A percentile compares a stretch with the other conserved stretches of the same genome.
Conservation (phyloP, 2,113 vertebrate species). For the Aepyceros melampus region DNA sequence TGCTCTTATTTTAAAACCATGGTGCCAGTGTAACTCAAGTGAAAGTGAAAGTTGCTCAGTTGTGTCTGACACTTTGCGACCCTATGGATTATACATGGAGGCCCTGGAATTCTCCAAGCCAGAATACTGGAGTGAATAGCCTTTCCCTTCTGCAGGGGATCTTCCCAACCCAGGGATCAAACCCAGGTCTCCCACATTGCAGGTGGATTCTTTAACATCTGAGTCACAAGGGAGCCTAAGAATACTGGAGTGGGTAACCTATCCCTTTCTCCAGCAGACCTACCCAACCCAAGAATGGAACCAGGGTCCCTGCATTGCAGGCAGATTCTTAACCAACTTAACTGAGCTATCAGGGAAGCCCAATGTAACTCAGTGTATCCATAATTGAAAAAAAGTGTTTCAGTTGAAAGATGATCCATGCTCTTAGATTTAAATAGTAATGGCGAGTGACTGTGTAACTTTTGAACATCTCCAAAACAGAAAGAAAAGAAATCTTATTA, state of each 20-base stretch:
- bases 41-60: neutral
- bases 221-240: neutral
- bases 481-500: neutral
- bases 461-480: neutral
- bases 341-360: neutral
- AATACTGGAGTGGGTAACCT: neutral
- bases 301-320: neutral
- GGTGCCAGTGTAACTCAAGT: neutral
- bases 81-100: neutral
- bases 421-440: neutral
- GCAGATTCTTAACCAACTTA: neutral
- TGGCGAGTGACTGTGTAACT: neutral
- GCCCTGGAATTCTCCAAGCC: neutral
- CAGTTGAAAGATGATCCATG: neutral
- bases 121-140: neutral
- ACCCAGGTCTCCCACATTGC: neutral
- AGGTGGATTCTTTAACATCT: neutral
- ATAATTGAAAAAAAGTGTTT: neutral
- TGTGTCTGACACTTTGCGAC: accelerated
- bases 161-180: neutral
- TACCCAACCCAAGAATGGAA: neutral
- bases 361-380: neutral
- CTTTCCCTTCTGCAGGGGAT: neutral
- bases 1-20: neutral
- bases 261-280: neutral